Base-by-base conservation (phyloP, 1,140 invertebrate species). In the Maconellicoccus hirsutus region DNA sequence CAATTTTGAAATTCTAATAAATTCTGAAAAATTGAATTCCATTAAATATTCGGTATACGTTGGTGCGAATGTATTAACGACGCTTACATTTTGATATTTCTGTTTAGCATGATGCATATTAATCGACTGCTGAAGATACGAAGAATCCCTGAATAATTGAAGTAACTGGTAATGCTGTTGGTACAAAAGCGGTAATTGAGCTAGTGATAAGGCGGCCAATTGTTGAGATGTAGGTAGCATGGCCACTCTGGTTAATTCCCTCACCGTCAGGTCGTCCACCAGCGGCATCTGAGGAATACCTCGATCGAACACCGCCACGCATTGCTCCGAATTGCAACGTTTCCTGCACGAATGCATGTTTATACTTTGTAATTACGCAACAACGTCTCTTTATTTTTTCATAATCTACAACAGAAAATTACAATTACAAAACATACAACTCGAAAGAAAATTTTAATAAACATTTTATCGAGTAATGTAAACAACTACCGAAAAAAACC, bases 111-210 rank as follows among this genome's bases (percentile, higher is more conserved):
- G 61, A 27, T 72, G 72, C 29, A 72, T 25, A 25, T 70, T 66
- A n/a, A 71, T 16, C 16, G 59, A 73, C 75, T 77, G 75, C 16
- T 75, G 75, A 10, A 76, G 71, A 70, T 74, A 74, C 7, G 75
- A 75, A 29, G 75, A 22, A 23, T 75, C 72, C 14, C 72, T 26
- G 2, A 74, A 72, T 12, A 74, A 73, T 14, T 74, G 72, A 52
- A 71, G 59, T 42, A 70, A 69, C 52, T 75, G 70, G 63, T 73
- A 75, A 27, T 75, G 74, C 16, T 75, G 72, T 22, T 71, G 73
- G 70, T 75, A 75, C 39, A 72, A 61, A 38, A 75, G 70, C 7
- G 71, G 73, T n/a, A 73, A 38, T 39, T 72, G 69, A 23, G 70
- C 69, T 25, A 73, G 27, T 23, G 71, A 61, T 25, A 72, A 42